These are phyloP conservation scores for Zingel zingel DNA, from an alignment of 2,113 vertebrate species.

Conservation along the genomic window DNA sequence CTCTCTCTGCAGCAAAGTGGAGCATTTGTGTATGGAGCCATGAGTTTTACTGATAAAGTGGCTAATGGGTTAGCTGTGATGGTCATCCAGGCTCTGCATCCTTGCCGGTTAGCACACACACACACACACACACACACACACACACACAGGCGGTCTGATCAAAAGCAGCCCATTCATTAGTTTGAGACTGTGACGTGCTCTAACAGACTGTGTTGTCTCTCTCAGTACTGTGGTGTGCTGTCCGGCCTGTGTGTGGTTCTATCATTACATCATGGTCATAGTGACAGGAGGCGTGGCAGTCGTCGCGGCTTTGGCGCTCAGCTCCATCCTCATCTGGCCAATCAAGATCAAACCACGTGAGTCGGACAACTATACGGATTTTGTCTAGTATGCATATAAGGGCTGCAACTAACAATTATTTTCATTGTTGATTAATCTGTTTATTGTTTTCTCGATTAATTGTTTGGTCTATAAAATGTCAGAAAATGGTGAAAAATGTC, in stretches of 20 bases:
- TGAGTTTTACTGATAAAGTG: slow-evolving; percentile 97
- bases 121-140: background rate
- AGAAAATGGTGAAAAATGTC: no score
- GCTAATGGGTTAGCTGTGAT: slow-evolving; percentile 94
- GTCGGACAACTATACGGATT: slow-evolving; percentile 37
- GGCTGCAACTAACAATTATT: no score
- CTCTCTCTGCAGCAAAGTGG: slow-evolving; percentile 87
- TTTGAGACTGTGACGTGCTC: background rate
- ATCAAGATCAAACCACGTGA: slow-evolving; percentile 88
- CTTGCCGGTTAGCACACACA: slow-evolving; percentile 89
- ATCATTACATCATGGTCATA: slow-evolving; percentile 90
- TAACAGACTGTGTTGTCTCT: background rate
- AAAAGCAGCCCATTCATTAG: no score
- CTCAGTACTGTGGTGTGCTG: slow-evolving; percentile 88
- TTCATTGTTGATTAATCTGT: no score
- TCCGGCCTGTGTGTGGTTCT: slow-evolving; percentile 86
- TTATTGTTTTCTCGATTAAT: no score
- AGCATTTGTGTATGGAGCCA: slow-evolving; percentile 94
- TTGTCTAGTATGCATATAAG: background rate
- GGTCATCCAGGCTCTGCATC: slow-evolving; percentile 90
- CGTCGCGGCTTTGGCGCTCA: slow-evolving; percentile 79
- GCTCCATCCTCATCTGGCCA: slow-evolving; percentile 92
- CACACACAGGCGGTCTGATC: no score
- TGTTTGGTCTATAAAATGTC: no score
- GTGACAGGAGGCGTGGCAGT: slow-evolving; percentile 89